Evolutionary conservation across 2,113 vertebrate species (phyloP).

Genomic region (Halichoeres trimaculatus): DNA sequence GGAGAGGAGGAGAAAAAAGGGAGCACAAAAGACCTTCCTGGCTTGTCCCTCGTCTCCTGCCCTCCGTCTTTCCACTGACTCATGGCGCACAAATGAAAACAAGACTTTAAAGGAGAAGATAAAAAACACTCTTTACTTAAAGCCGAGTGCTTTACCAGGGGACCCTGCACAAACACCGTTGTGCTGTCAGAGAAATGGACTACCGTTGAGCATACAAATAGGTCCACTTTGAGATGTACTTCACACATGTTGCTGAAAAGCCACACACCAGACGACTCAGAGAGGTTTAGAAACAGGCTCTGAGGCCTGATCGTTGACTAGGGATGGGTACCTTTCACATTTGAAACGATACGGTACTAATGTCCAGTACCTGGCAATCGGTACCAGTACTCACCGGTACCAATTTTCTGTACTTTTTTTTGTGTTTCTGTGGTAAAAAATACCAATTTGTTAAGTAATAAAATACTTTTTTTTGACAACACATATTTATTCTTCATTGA

Average conservation of each 20-base stretch:
- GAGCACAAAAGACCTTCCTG: conserved; percentile 65
- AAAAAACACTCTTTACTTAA: conserved; percentile 69
- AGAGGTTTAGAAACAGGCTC: conserved; percentile 2
- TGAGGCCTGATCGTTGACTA: conserved; percentile 5
- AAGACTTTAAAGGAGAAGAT: conserved; percentile 67
- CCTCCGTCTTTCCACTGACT: conserved; percentile 71
- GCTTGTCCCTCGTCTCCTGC: conserved; percentile 57
- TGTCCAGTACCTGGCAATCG: too few species aligned
- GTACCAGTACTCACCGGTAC: too few species aligned
- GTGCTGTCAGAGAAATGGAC: conserved; percentile 54
- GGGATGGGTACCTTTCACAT: too few species aligned
- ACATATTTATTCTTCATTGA: too few species aligned
- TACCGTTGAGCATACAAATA: conserved; percentile 52
- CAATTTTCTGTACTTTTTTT: too few species aligned
- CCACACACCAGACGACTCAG: not conserved
- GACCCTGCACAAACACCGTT: conserved; percentile 56
- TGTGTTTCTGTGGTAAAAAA: too few species aligned
- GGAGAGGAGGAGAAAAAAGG: conserved; percentile 8
- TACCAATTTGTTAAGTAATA: too few species aligned
- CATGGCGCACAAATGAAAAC: conserved; percentile 75
- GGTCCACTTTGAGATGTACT: conserved; percentile 33
- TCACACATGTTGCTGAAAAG: conserved; percentile 7
- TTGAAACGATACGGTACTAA: too few species aligned
- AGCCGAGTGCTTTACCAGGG: conserved; percentile 63
- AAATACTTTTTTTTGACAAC: too few species aligned